Evolutionary conservation across 2,113 vertebrate genomes (phyloP), one percentile per base, ranked within the genome.

Genomic region (Oxygymnocypris stewartii): DNA sequence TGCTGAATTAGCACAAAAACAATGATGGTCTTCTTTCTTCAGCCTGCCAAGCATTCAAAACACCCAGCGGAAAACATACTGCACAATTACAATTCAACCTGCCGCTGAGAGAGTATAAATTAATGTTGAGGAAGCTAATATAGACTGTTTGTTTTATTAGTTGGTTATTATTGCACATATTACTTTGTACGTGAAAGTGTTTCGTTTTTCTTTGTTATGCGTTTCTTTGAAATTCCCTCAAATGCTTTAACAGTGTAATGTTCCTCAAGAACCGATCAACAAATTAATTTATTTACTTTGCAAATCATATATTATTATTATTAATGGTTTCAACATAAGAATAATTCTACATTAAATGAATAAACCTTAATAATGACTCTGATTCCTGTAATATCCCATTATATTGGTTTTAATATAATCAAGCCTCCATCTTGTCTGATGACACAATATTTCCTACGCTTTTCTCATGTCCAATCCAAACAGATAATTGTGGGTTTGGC

Each of bases 1-100:
- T 88, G 85, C 87, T 91, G 88, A 83, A 91, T 89, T 86, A 89
- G 88, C 87, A 89, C 88, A 89, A 88, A 88, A 88, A 85, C 87
- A 90, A 86, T 84, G 87, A 73, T 61, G 84, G 77, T 84, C 67
- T 79, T 71, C 82, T 73, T 63, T 80, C 85, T 79, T 63, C 78
- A 79, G 85, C 86, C 87, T 90, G 90, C 88, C 87, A 90, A 67
- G 83, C 82, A 28, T 85, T 37, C 31, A 49, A 81, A 63, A 84
- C n/a, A 42, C 63, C 31, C 44, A 51, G 67, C 80, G 69, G 77
- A 61, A 75, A n/a, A 65, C 76, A 67, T n/a, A 37, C 61, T 4
- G 47, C 3, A 31, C 25, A 35, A 54, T 54, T 78, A 20, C 8
- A 78, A 14, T 35, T 78, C 76, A 35, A 78, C 47, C 23, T 75